These are phyloP conservation scores for Cantharis nigra DNA, from an alignment of 2,888 invertebrate species.

Conservation along the genomic window DNA sequence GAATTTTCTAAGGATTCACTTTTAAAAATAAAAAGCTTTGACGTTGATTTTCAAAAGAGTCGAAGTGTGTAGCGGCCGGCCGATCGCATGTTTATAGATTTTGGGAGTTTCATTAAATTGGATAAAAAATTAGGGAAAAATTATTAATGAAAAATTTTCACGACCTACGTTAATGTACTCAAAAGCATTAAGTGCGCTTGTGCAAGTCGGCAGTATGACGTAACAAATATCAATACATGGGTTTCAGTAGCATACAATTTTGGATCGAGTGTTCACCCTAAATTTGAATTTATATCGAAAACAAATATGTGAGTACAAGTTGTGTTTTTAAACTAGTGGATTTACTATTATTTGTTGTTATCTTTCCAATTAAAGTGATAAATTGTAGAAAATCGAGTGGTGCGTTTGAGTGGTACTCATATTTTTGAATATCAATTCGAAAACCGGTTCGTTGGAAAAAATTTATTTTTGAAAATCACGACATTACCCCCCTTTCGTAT, in stretches of 20 bases:
- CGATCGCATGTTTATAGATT: not conserved
- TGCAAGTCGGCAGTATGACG: constrained; percentile 52
- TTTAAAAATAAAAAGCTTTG: not conserved
- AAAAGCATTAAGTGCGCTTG: constrained; percentile 40
- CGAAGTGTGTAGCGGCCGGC: not conserved
- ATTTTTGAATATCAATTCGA: not conserved
- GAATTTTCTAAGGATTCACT: not conserved
- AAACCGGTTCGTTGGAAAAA: not conserved
- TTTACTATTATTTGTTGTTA: not conserved
- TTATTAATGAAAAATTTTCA: constrained; percentile 25
- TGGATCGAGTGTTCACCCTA: constrained; percentile 39
- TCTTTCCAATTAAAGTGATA: not conserved
- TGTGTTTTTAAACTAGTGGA: not conserved
- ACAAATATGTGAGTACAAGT: constrained; percentile 44
- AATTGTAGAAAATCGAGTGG: not conserved
- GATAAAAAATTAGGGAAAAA: not conserved
- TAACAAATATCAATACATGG: constrained; percentile 51
- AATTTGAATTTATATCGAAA: constrained; percentile 43
- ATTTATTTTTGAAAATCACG: not conserved
- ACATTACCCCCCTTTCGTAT: not conserved
- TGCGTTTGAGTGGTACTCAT: not conserved
- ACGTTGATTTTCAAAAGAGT: not conserved
- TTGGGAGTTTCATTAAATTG: not conserved
- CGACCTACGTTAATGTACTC: constrained; percentile 48
- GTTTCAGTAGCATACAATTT: constrained; percentile 40